Conservation (phyloP, 2,797 vertebrate genomes). For the Peromyscus eremicus region DNA sequence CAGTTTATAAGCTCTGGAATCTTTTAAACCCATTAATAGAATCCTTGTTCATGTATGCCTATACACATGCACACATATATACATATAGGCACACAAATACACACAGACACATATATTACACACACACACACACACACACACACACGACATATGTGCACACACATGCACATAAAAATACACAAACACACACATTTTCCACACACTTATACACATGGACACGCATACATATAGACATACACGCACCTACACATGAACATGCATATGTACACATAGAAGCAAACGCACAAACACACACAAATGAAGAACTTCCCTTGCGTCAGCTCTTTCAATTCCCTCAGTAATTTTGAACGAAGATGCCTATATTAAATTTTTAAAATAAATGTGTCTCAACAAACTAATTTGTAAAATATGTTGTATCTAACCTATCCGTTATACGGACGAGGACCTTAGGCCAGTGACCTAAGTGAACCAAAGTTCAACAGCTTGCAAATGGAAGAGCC, state of each 20-base stretch:
- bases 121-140: not conserved
- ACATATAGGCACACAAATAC: not conserved
- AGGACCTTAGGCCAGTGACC: not conserved
- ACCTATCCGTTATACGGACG: not conserved
- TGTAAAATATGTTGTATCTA: not conserved
- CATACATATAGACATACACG: too few species aligned
- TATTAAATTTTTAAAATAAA: not conserved
- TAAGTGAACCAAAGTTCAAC: not conserved
- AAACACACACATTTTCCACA: not conserved
- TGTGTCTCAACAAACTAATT: not conserved
- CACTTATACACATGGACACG: not conserved
- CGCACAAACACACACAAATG: not conserved
- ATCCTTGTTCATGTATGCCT: not conserved
- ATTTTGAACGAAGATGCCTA: not conserved
- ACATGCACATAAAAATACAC: not conserved
- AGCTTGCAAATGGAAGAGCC: not conserved
- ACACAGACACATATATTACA: not conserved
- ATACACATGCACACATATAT: not conserved
- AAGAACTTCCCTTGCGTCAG: not conserved
- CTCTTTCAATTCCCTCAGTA: not conserved
- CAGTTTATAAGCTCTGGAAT: not conserved
- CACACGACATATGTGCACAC: not conserved
- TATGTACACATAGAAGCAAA: not conserved
- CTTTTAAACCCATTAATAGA: not conserved
- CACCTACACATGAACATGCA: too few species aligned